Evolutionary conservation across 2,888 invertebrate species (phyloP).

Genomic region (Agriopis aurantiaria): DNA sequence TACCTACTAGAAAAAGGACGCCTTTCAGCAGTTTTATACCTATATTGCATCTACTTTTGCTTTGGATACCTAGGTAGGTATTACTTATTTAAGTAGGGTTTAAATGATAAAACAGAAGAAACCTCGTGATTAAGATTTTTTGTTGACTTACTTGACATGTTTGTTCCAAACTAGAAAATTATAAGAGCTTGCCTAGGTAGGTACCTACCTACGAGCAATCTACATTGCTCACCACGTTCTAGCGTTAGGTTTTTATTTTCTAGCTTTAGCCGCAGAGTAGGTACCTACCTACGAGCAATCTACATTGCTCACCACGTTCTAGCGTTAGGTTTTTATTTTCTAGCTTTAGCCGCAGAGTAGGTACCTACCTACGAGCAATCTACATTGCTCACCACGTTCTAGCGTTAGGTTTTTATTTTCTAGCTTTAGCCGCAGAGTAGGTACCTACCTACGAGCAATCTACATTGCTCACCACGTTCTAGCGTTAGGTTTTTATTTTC

Average conservation of each 20-base stretch:
- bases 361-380: neutral
- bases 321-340: conserved; percentile 13
- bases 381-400: conserved; percentile 9
- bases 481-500: conserved; percentile 13
- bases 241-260: conserved; percentile 13
- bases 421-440: conserved; percentile 9
- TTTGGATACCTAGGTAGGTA: too few relatives aligned
- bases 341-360: conserved; percentile 9
- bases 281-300: neutral
- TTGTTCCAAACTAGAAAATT: neutral
- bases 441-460: neutral
- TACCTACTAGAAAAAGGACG: conserved; percentile 27
- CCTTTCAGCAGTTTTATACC: conserved; percentile 13
- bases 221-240: conserved; percentile 9
- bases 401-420: conserved; percentile 13
- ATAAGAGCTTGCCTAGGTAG: neutral
- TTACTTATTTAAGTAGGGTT: neutral
- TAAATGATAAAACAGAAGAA: neutral
- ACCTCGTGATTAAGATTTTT: too few relatives aligned
- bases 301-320: conserved; percentile 9
- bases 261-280: conserved; percentile 9
- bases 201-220: neutral
- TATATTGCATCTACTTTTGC: conserved; percentile 27
- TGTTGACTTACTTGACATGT: too few relatives aligned
- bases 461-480: conserved; percentile 9